Percentiles rank a stretch among this genome's conserved stretches.
Evolutionary conservation across 2,113 vertebrate genomes (phyloP).

Genomic region (Melanerpes aurifrons): DNA sequence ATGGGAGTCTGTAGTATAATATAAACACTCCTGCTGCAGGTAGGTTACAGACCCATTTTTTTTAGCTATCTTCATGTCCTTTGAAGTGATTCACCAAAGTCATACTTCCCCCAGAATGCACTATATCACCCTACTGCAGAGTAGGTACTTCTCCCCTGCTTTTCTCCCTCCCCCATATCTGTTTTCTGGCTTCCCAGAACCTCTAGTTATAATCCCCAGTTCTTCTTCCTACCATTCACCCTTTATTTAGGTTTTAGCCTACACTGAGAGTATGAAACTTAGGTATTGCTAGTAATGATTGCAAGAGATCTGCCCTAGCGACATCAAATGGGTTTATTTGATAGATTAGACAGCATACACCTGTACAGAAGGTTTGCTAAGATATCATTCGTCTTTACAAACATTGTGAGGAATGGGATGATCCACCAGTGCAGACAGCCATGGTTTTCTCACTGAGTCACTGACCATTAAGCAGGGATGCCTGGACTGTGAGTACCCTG

Average conservation of each 20-base stretch:
- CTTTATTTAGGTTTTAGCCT: not conserved
- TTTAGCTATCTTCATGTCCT: not conserved
- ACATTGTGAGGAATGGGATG: not conserved
- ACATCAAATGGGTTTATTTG: not conserved
- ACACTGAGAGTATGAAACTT: not conserved
- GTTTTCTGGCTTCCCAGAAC: not conserved
- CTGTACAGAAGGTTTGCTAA: not conserved
- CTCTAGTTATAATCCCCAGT: not conserved
- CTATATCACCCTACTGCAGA: not conserved
- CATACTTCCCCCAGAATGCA: not conserved
- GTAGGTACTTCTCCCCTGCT: not conserved
- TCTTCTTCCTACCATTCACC: not conserved
- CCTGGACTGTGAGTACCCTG: conserved; percentile 42
- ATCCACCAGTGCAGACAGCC: conserved; percentile 1
- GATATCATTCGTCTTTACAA: not conserved
- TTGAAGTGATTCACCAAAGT: not conserved
- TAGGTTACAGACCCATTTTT: not conserved
- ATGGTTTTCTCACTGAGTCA: conserved; percentile 57
- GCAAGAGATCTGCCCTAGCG: not conserved
- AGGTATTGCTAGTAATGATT: not conserved
- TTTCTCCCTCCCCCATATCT: not conserved
- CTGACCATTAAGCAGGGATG: conserved; percentile 29
- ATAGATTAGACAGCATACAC: not conserved
- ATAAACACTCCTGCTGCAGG: not conserved
- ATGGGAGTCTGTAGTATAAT: not conserved